phyloP scores from a whole-genome alignment of 2,888 invertebrate genomes.

The Napeogenes sylphis region DNA sequence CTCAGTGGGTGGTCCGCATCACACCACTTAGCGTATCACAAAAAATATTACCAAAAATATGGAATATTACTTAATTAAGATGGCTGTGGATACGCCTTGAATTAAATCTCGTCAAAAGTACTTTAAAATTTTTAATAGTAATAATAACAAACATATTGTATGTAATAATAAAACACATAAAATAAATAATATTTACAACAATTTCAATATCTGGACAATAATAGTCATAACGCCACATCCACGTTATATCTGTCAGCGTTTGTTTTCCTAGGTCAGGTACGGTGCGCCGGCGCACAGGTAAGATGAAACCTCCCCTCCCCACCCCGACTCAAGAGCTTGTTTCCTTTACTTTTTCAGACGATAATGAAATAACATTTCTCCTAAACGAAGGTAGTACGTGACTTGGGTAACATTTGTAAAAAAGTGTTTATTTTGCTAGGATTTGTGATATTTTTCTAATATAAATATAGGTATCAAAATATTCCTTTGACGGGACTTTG shows the following conservation, averaged over 20 bases:
- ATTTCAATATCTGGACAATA: too few species aligned
- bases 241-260: constrained; percentile 34
- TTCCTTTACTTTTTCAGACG: constrained; percentile 62
- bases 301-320: constrained; percentile 38
- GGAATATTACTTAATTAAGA: constrained; percentile 65
- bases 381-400: constrained; percentile 45
- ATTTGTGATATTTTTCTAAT: constrained; percentile 11
- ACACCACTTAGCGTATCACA: constrained; percentile 70
- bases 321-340: constrained; percentile 51
- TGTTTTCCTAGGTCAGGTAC: constrained; percentile 77
- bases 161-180: too few species aligned
- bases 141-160: background rate
- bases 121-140: background rate
- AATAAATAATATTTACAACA: too few species aligned
- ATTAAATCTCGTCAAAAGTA: background rate
- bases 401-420: constrained; percentile 26
- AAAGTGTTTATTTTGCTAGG: constrained; percentile 21
- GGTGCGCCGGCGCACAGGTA: constrained; percentile 67
- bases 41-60: constrained; percentile 72
- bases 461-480: background rate
- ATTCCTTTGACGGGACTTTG: background rate
- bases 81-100: constrained; percentile 44
- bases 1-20: constrained; percentile 69
- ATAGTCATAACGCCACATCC: constrained; percentile 39
- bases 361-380: constrained; percentile 65